A percentile compares a stretch with the other conserved stretches of the same genome.
phyloP scores from a whole-genome alignment of 2,888 invertebrate genomes.

The Fragum sueziense region DNA sequence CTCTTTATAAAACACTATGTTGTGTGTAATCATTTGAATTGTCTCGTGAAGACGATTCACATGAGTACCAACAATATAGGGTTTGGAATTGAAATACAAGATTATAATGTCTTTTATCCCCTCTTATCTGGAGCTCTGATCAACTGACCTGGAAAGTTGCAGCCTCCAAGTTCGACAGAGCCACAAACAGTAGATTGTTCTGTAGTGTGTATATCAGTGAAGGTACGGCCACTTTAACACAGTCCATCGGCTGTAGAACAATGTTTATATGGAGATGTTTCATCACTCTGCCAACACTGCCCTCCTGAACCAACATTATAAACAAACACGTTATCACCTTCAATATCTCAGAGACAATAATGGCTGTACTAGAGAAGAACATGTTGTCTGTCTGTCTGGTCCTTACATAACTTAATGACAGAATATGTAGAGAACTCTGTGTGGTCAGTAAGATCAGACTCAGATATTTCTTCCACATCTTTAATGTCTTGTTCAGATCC shows the following conservation, averaged over 20 bases:
- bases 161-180: constrained; percentile 98
- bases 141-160: constrained; percentile 93
- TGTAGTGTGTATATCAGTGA: constrained; percentile 97
- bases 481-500: no score
- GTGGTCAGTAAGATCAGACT: constrained; percentile 90
- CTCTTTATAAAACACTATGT: no score
- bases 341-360: constrained; percentile 94
- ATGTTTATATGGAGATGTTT: constrained; percentile 78
- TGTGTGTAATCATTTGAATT: no score
- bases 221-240: constrained; percentile 90
- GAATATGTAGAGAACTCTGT: constrained; percentile 97
- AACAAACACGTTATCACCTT: constrained; percentile 92
- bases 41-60: no score
- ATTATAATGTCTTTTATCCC: no score
- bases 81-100: no score
- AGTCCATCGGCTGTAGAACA: constrained; percentile 86
- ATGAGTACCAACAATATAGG: no score
- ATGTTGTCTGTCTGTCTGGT: constrained; percentile 91
- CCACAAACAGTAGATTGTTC: constrained; percentile 98
- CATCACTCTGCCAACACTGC: constrained; percentile 66
- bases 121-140: neutral
- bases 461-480: constrained; percentile 88
- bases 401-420: constrained; percentile 97
- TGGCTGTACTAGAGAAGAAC: constrained; percentile 97
- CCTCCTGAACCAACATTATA: constrained; percentile 84